Conservation (phyloP, 2,797 vertebrate genomes). For the Hephaestus fuliginosus region DNA sequence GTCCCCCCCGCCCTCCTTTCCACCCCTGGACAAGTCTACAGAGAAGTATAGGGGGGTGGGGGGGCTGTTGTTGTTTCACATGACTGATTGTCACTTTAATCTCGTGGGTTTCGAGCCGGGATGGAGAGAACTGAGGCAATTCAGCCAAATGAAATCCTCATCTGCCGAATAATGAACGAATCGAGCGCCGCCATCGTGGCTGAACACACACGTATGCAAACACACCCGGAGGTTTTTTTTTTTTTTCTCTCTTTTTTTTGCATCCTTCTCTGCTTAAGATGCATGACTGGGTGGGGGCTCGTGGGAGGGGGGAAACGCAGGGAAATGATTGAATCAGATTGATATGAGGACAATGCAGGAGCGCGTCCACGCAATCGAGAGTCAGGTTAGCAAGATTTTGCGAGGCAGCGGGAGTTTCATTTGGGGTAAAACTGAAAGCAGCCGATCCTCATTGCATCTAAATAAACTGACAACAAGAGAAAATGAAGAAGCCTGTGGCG, state of each 20-base stretch:
- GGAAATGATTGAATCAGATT: slow-evolving; percentile 9
- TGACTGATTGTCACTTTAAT: slow-evolving; percentile 56
- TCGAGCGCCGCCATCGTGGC: background rate
- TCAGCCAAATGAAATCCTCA: slow-evolving; percentile 56
- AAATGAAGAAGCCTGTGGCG: background rate
- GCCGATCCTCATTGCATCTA: background rate
- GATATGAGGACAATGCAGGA: background rate
- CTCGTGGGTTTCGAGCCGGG: slow-evolving; percentile 15
- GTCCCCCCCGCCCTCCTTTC: background rate
- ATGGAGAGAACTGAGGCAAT: slow-evolving; percentile 33
- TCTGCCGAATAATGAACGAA: slow-evolving; percentile 18
- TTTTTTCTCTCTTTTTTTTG: too few species aligned
- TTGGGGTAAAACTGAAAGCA: background rate
- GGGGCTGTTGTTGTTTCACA: slow-evolving; percentile 37
- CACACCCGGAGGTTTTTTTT: background rate
- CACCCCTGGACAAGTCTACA: background rate
- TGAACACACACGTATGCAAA: slow-evolving; percentile 10
- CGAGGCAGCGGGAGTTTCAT: background rate
- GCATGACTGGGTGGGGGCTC: background rate
- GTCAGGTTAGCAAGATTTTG: background rate
- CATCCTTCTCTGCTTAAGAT: background rate
- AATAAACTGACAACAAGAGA: background rate
- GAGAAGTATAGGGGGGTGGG: background rate
- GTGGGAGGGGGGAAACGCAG: background rate
- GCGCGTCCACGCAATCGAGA: background rate